phyloP scores from a whole-genome alignment of 2,888 invertebrate genomes.

The Cantharis rustica region DNA sequence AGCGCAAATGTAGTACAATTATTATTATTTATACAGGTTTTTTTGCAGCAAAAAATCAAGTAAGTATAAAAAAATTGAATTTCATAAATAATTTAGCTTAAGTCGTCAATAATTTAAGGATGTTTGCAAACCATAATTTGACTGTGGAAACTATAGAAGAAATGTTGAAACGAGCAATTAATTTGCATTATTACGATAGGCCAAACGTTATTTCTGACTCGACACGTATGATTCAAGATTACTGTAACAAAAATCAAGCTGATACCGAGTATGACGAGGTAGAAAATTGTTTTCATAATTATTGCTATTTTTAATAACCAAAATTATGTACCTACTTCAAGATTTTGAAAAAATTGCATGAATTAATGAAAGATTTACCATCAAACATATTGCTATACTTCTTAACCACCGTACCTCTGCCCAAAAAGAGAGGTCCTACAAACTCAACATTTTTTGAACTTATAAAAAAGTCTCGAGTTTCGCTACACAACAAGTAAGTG shows the following conservation, averaged over 20 bases:
- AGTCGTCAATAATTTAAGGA: background rate
- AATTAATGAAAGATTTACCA: conserved; percentile 49
- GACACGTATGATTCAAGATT: conserved; percentile 47
- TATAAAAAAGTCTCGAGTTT: conserved; percentile 20
- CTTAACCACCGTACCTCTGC: conserved; percentile 51
- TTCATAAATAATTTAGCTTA: background rate
- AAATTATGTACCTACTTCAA: conserved; percentile 18
- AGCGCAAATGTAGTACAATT: too few species aligned
- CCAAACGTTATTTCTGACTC: conserved; percentile 48
- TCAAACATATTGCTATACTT: conserved; percentile 50
- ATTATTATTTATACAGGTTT: too few species aligned
- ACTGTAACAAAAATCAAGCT: conserved; percentile 42
- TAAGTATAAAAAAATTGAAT: background rate
- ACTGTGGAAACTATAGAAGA: conserved; percentile 44
- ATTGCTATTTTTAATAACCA: background rate
- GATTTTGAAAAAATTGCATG: conserved; percentile 49
- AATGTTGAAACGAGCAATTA: conserved; percentile 48
- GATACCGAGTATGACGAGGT: conserved; percentile 49
- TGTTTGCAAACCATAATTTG: background rate
- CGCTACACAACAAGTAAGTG: conserved; percentile 16
- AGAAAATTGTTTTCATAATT: background rate
- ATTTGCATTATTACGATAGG: conserved; percentile 48
- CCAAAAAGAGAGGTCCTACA: conserved; percentile 37
- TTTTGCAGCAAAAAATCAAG: too few species aligned
- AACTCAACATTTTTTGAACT: conserved; percentile 18